phyloP scores from a whole-genome alignment of 2,888 invertebrate species.

The Pegoplata infirma region DNA sequence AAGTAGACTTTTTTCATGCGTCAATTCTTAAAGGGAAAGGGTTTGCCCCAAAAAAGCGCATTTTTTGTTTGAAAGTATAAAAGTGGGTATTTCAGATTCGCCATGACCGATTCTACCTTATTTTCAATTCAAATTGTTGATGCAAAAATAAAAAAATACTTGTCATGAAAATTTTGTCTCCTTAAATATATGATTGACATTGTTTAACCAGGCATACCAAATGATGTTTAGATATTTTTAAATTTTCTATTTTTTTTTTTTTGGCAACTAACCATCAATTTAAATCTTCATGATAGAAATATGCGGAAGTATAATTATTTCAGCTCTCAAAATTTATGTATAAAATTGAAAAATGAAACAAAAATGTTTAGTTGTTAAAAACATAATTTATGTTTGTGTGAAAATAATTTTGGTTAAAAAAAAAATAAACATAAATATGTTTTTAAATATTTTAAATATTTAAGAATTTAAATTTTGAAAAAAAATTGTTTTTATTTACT shows the following conservation, averaged over 20 bases:
- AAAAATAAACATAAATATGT: background rate
- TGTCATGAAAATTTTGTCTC: background rate
- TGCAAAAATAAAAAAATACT: too few relatives aligned
- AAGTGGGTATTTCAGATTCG: too few relatives aligned
- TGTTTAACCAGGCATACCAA: constrained; percentile 15
- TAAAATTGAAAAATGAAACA: background rate
- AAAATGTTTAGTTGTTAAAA: background rate
- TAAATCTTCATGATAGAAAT: constrained; percentile 4
- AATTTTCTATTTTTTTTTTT: too few relatives aligned
- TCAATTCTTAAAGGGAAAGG: too few relatives aligned
- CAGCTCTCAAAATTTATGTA: background rate
- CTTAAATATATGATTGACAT: constrained; percentile 33
- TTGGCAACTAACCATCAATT: constrained; percentile 36
- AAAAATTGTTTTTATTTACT: background rate
- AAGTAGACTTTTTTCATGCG: too few relatives aligned
- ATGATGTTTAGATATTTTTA: constrained; percentile 10
- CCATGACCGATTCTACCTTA: too few relatives aligned
- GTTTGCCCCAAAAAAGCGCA: too few relatives aligned
- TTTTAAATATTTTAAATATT: too few relatives aligned
- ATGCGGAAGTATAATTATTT: constrained; percentile 28
- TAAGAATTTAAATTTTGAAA: background rate
- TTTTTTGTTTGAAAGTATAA: too few relatives aligned
- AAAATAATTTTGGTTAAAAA: background rate
- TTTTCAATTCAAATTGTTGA: too few relatives aligned
- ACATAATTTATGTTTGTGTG: background rate